Conservation (phyloP, 2,113 vertebrate genomes). For the Glareola pratincola region DNA sequence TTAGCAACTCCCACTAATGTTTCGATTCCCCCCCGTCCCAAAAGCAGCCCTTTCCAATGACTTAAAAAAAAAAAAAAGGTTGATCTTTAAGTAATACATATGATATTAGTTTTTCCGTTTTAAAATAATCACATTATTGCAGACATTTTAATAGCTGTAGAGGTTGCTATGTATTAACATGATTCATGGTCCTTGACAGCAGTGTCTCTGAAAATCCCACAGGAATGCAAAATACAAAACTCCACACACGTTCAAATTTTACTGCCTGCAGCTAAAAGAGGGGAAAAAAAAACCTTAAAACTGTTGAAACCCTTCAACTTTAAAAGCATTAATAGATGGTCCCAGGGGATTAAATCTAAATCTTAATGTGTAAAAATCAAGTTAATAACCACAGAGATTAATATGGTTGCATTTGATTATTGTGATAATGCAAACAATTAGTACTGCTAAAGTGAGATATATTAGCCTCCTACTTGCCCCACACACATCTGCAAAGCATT, state of each 20-base stretch:
- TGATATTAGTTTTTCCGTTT: slow-evolving; percentile 82
- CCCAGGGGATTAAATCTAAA: slow-evolving; percentile 83
- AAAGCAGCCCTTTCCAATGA: slow-evolving; percentile 57
- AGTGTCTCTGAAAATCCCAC: slow-evolving; percentile 82
- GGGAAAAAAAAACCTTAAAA: slow-evolving; percentile 77
- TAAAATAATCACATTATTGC: slow-evolving; percentile 87
- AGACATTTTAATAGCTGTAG: slow-evolving; percentile 87
- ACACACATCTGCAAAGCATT: slow-evolving; percentile 72
- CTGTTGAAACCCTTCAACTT: slow-evolving; percentile 87
- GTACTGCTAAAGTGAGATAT: slow-evolving; percentile 79
- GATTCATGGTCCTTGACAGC: slow-evolving; percentile 87
- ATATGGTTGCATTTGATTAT: slow-evolving; percentile 85
- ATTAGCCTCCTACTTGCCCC: slow-evolving; percentile 76
- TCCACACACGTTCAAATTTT: slow-evolving; percentile 83
- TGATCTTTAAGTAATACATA: slow-evolving; percentile 83
- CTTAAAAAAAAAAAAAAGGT: slow-evolving; percentile 59
- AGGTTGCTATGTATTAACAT: slow-evolving; percentile 85
- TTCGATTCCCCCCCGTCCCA: slow-evolving; percentile 27
- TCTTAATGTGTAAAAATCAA: slow-evolving; percentile 86
- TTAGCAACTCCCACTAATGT: slow-evolving; percentile 48
- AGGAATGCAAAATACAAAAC: slow-evolving; percentile 85
- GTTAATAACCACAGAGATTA: slow-evolving; percentile 85
- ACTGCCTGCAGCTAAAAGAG: slow-evolving; percentile 86
- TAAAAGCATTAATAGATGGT: slow-evolving; percentile 87
- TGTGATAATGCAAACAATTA: slow-evolving; percentile 86